A percentile compares a stretch with the other conserved stretches of the same genome.
Evolutionary conservation across 37 sponge, comb jelly and placozoan species (phyloP).

Genomic region (Halichondria panicea): DNA sequence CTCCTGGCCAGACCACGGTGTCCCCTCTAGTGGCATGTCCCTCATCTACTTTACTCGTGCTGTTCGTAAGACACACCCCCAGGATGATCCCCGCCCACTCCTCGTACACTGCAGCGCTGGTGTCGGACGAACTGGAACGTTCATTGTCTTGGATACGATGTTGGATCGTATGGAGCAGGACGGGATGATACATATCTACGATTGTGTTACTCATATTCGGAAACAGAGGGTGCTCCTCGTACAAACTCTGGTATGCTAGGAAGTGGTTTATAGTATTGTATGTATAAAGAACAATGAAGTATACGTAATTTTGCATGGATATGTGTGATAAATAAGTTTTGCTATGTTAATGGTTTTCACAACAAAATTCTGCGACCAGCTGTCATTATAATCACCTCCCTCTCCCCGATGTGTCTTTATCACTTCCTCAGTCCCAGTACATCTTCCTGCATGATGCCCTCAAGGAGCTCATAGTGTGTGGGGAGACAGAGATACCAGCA

Average conservation of each 20-base stretch:
- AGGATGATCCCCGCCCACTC: slow-evolving; percentile 37
- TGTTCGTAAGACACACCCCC: slow-evolving; percentile 63
- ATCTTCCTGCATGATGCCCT: slow-evolving; percentile 81
- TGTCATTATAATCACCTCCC: too few relatives aligned
- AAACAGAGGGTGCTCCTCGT: slow-evolving; percentile 67
- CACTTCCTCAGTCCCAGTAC: slow-evolving; percentile 60
- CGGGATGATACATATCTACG: slow-evolving; percentile 53
- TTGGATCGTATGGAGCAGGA: slow-evolving; percentile 61
- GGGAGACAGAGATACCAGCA: slow-evolving; percentile 50
- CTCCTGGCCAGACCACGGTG: slow-evolving; percentile 81
- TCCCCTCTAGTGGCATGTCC: slow-evolving; percentile 79
- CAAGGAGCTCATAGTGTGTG: slow-evolving; percentile 64
- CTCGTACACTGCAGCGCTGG: slow-evolving; percentile 93
- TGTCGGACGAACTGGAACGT: slow-evolving; percentile 86
- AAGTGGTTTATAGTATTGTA: too few relatives aligned
- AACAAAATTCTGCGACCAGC: too few relatives aligned
- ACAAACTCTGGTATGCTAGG: slow-evolving; percentile 71
- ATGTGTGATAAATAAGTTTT: too few relatives aligned
- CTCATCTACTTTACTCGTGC: slow-evolving; percentile 69
- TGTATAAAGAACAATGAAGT: too few relatives aligned
- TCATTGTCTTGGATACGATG: slow-evolving; percentile 76
- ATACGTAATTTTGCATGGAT: too few relatives aligned
- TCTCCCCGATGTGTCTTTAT: background rate
- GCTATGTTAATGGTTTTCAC: too few relatives aligned
- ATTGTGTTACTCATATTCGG: slow-evolving; percentile 54